Evolutionary conservation across 1,140 invertebrate genomes (phyloP).

Genomic region (Gryon sp.): DNA sequence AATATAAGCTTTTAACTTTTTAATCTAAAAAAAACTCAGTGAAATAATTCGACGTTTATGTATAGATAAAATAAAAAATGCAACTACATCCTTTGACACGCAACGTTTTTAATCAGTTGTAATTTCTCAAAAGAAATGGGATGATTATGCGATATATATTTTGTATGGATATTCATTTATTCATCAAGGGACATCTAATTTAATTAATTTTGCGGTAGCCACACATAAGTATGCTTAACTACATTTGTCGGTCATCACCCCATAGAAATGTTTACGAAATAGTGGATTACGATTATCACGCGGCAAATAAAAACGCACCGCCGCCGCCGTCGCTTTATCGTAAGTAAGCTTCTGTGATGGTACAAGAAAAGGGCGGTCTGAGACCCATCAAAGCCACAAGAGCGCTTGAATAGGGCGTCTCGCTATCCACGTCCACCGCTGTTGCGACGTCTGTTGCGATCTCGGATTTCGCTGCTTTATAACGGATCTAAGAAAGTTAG

Average conservation of each 20-base stretch:
- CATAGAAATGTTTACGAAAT: conserved; percentile 53
- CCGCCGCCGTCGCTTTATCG: conserved; percentile 41
- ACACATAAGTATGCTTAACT: too few species aligned
- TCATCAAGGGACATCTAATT: too few species aligned
- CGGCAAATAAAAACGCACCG: conserved; percentile 45
- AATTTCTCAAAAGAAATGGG: conserved; percentile 36
- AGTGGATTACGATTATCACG: conserved; percentile 16
- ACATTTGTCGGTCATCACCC: too few species aligned
- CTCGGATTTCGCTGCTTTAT: conserved; percentile 59
- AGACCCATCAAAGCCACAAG: conserved; percentile 74
- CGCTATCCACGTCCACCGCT: conserved; percentile 58
- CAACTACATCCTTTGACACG: background rate
- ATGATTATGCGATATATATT: conserved; percentile 8
- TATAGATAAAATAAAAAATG: background rate
- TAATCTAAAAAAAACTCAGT: too few species aligned
- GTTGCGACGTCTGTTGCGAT: conserved; percentile 69
- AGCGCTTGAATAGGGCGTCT: conserved; percentile 69
- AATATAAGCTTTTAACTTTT: too few species aligned
- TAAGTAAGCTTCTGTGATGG: conserved; percentile 50
- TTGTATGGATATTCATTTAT: too few species aligned
- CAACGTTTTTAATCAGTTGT: conserved; percentile 1
- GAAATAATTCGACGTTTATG: background rate
- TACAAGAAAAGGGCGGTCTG: conserved; percentile 75
- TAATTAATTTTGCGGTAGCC: too few species aligned
- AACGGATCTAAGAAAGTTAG: conserved; percentile 51